A percentile compares a stretch with the other conserved stretches of the same genome.
These are phyloP conservation scores for Lampris megalopsis DNA, from an alignment of 2,113 vertebrate species.

Conservation along the genomic window DNA sequence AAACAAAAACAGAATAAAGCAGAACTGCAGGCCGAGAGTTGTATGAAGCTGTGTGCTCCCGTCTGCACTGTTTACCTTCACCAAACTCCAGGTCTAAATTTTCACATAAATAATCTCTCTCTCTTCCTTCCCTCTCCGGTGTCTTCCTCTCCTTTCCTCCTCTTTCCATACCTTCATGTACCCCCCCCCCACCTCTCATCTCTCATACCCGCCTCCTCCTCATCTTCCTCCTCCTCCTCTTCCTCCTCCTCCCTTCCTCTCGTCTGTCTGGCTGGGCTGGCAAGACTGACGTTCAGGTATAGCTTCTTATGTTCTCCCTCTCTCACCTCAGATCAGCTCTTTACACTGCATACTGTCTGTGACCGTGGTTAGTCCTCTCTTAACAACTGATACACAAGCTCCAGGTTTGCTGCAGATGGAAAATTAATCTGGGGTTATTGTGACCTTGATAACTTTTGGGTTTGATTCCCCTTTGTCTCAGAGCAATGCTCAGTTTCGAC, in stretches of 20 bases:
- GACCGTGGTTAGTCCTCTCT: conserved; percentile 39
- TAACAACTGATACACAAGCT: conserved; percentile 48
- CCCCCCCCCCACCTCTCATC: conserved; percentile 49
- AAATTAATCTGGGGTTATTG: neutral
- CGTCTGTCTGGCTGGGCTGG: conserved; percentile 74
- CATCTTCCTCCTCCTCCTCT: conserved; percentile 29
- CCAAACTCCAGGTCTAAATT: conserved; percentile 34
- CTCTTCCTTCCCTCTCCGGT: conserved; percentile 75
- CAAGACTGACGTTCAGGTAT: conserved; percentile 82
- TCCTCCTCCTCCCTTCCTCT: conserved; percentile 55
- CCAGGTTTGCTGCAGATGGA: neutral
- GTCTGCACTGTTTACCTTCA: neutral
- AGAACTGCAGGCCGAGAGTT: neutral
- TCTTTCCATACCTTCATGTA: conserved; percentile 60
- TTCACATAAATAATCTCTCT: conserved; percentile 79
- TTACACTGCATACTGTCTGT: conserved; percentile 53
- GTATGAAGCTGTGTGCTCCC: neutral
- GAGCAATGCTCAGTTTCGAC: neutral
- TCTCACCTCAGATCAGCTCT: conserved; percentile 66
- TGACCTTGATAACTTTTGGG: neutral
- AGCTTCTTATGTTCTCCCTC: conserved; percentile 75
- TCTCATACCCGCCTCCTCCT: conserved; percentile 49
- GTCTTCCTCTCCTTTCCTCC: conserved; percentile 51
- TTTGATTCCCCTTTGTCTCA: neutral
- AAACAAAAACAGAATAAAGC: too few relatives aligned